phyloP scores from a whole-genome alignment of 1,140 invertebrate genomes.

The Trichonephila clavata region DNA sequence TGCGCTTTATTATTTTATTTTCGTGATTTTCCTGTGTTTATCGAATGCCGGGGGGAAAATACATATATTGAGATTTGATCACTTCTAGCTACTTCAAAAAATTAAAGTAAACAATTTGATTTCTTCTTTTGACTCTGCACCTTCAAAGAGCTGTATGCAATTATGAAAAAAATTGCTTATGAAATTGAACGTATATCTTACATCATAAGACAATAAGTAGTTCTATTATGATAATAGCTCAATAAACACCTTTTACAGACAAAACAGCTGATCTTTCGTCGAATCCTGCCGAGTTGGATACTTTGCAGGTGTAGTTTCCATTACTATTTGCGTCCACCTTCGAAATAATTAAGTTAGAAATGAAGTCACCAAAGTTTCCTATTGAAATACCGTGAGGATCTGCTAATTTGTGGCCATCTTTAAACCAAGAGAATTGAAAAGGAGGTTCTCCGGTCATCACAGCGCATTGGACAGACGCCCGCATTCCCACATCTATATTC shows the following conservation, averaged over 20 bases:
- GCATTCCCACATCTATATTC: conserved; percentile 86
- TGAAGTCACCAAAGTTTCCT: neutral
- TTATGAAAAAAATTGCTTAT: no score
- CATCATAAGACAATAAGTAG: no score
- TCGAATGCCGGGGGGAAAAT: no score
- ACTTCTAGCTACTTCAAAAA: neutral
- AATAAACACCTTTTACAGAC: conserved; percentile 62
- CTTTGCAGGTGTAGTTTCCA: conserved; percentile 65
- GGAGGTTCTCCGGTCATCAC: conserved; percentile 76
- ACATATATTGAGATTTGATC: neutral
- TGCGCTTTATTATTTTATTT: no score
- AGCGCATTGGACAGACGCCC: conserved; percentile 83
- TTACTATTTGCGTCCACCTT: conserved; percentile 25
- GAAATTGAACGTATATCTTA: no score
- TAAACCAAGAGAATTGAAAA: conserved; percentile 76
- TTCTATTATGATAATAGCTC: neutral
- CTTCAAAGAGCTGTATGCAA: no score
- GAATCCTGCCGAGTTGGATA: conserved; percentile 16
- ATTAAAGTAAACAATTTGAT: neutral
- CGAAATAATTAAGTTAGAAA: conserved; percentile 1
- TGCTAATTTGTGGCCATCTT: conserved; percentile 53
- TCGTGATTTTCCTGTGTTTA: no score
- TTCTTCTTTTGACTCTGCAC: neutral
- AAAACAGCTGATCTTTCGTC: conserved; percentile 63
- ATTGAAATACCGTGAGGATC: neutral